phyloP scores from a whole-genome alignment of 2,113 vertebrate species.

The Phaethon lepturus region DNA sequence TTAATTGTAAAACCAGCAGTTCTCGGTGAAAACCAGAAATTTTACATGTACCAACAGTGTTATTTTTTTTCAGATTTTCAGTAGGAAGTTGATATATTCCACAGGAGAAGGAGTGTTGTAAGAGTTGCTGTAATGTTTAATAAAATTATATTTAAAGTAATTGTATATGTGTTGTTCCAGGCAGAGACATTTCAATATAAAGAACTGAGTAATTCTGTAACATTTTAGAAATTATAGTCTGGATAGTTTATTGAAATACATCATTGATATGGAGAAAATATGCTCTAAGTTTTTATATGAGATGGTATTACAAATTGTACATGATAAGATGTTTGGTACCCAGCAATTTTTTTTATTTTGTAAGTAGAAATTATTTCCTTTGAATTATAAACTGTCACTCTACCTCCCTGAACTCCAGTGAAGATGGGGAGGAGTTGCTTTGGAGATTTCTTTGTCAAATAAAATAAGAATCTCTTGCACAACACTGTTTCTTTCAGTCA shows the following conservation, averaged over 20 bases:
- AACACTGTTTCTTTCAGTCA: background rate
- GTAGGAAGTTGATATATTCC: background rate
- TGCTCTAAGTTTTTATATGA: background rate
- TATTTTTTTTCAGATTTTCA: background rate
- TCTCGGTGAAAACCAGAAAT: background rate
- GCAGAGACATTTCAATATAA: background rate
- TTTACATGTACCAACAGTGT: background rate
- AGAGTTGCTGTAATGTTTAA: background rate
- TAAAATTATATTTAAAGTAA: background rate
- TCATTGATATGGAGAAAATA: background rate
- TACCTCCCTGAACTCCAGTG: background rate
- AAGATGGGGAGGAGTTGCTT: background rate
- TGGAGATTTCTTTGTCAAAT: background rate
- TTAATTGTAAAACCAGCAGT: background rate
- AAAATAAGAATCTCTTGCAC: background rate
- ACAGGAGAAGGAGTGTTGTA: background rate
- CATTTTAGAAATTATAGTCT: background rate
- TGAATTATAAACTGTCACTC: background rate
- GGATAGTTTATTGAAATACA: background rate
- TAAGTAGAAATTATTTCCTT: background rate
- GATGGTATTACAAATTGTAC: background rate
- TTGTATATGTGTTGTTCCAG: background rate
- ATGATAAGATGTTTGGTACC: background rate
- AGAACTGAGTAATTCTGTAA: background rate
- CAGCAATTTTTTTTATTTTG: constrained; percentile 5